Percentiles rank a stretch among this genome's conserved stretches.
Evolutionary conservation across 1,140 invertebrate species (phyloP).

Genomic region (Tyrophagus putrescentiae): DNA sequence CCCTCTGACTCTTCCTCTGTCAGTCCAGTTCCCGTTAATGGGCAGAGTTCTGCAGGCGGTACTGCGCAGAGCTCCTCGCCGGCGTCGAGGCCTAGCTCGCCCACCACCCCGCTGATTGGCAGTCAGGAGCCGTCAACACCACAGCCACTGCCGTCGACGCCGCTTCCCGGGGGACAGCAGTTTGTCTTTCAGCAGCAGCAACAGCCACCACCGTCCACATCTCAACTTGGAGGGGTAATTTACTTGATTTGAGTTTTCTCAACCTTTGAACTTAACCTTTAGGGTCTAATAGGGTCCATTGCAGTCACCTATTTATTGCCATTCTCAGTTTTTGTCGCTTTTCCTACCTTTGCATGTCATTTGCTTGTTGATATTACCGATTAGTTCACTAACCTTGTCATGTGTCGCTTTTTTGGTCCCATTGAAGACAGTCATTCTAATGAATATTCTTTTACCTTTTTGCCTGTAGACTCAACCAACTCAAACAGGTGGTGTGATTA

Average conservation of each 20-base stretch:
- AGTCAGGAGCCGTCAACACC: neutral
- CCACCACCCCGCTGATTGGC: neutral
- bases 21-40: neutral
- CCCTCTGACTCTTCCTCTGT: neutral
- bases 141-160: neutral
- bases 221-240: conserved; percentile 7
- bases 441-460: neutral
- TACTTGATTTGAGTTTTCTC: no score
- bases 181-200: conserved; percentile 4
- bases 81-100: neutral
- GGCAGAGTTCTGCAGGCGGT: neutral
- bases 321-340: no score
- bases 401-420: neutral
- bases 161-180: neutral
- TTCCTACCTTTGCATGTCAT: no score
- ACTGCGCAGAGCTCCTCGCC: neutral
- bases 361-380: no score
- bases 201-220: neutral
- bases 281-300: no score
- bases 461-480: neutral
- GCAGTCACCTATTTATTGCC: no score
- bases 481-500: neutral
- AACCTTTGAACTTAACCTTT: no score
- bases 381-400: neutral
- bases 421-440: no score